Evolutionary conservation across 1,140 invertebrate species (phyloP).

Genomic region (Aphelinus atriplicis): DNA sequence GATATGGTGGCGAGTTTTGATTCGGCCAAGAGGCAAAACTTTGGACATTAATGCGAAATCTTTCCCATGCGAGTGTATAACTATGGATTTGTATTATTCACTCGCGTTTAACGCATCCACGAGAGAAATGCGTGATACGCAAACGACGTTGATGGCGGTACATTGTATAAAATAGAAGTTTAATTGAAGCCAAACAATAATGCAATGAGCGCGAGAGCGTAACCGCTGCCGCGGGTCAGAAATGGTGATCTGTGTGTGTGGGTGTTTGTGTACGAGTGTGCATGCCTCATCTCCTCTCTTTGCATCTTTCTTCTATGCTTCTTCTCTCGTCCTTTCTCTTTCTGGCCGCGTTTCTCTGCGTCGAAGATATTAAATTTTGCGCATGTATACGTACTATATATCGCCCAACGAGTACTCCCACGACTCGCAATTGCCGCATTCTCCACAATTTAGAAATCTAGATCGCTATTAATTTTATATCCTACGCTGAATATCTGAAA

Average conservation of each 20-base stretch:
- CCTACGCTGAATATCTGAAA: constrained; percentile 45
- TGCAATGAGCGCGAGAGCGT: constrained; percentile 53
- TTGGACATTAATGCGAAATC: too few relatives aligned
- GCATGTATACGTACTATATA: constrained; percentile 50
- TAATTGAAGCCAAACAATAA: constrained; percentile 66
- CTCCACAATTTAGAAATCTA: constrained; percentile 64
- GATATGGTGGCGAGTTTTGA: background rate
- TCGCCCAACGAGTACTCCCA: constrained; percentile 56
- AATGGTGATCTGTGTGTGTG: constrained; percentile 56
- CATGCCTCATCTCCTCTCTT: constrained; percentile 42
- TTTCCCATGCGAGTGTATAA: too few relatives aligned
- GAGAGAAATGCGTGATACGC: constrained; percentile 53
- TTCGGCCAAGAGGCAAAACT: too few relatives aligned
- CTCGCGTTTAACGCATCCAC: constrained; percentile 12
- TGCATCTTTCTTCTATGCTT: background rate
- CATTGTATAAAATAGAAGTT: constrained; percentile 63
- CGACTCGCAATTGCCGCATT: constrained; percentile 63
- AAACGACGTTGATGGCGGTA: constrained; percentile 47
- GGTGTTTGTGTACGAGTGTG: constrained; percentile 41
- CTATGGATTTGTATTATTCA: too few relatives aligned
- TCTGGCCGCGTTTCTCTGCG: constrained; percentile 39
- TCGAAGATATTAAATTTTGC: constrained; percentile 63
- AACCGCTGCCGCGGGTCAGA: constrained; percentile 55
- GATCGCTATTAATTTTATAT: constrained; percentile 66
- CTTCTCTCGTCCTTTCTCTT: constrained; percentile 40